phyloP scores from a whole-genome alignment of 53 echinoderm and acorn worm genomes.

The Luidia sarsii region DNA sequence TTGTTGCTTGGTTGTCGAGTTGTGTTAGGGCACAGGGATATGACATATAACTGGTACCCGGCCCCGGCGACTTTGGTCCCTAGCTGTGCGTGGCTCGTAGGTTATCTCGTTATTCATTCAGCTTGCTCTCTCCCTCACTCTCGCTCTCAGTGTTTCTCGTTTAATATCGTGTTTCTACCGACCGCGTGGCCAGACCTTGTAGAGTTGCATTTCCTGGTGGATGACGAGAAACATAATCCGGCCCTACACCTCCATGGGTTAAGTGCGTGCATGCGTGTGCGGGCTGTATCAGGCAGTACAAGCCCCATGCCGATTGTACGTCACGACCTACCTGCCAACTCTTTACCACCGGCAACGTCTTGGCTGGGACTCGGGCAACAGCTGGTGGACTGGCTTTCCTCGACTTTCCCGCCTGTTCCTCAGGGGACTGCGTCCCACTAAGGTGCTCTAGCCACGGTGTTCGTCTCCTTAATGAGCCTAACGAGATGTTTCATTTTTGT shows the following conservation, averaged over 20 bases:
- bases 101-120: too few species aligned
- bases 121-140: neutral
- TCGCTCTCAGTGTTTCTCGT: neutral
- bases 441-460: slow-evolving; percentile 15
- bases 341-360: too few species aligned
- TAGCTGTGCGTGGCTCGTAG: too few species aligned
- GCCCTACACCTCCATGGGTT: too few species aligned
- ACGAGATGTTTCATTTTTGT: slow-evolving; percentile 20
- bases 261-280: too few species aligned
- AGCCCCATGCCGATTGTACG: too few species aligned
- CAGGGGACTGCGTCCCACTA: neutral
- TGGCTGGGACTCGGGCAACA: slow-evolving; percentile 14
- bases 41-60: neutral
- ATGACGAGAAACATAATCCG: slow-evolving; percentile 11
- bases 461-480: slow-evolving; percentile 16
- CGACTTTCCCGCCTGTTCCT: neutral
- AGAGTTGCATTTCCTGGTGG: neutral
- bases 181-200: neutral
- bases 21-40: neutral
- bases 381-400: slow-evolving; percentile 5
- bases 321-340: too few species aligned
- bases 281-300: too few species aligned
- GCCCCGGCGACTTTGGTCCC: slow-evolving; percentile 20
- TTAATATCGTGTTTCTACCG: neutral
- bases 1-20: neutral